A percentile compares a stretch with the other conserved stretches of the same genome.
phyloP scores from a whole-genome alignment of 2,797 vertebrate species.

The Masticophis lateralis region DNA sequence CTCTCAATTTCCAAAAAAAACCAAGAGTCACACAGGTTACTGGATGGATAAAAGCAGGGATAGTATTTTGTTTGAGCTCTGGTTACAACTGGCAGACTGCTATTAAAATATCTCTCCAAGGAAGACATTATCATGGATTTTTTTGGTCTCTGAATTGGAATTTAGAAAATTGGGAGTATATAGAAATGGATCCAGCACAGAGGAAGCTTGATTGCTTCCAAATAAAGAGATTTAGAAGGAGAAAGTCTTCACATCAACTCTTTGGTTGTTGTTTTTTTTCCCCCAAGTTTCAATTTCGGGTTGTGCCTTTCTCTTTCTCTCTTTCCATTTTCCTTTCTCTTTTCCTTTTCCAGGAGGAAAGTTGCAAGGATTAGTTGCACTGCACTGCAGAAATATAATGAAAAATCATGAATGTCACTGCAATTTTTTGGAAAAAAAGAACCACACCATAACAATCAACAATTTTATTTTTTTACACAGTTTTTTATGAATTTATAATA shows the following conservation, averaged over 20 bases:
- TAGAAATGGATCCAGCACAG: not conserved
- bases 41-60: not conserved
- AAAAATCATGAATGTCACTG: not conserved
- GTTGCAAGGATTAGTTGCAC: not conserved
- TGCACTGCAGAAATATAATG: not conserved
- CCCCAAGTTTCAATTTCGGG: not conserved
- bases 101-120: not conserved
- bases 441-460: not conserved
- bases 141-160: not conserved
- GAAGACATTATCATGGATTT: not conserved
- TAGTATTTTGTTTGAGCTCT: not conserved
- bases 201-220: not conserved
- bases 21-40: not conserved
- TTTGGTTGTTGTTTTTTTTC: not conserved
- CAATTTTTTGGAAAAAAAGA: not conserved
- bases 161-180: not conserved
- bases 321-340: not conserved
- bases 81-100: not conserved
- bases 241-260: not conserved
- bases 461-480: not conserved
- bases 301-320: not conserved
- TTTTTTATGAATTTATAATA: too few species aligned
- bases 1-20: not conserved
- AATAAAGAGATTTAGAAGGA: not conserved
- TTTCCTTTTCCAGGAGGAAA: not conserved